Conservation (phyloP, 2,113 vertebrate genomes). For the Glareola pratincola region DNA sequence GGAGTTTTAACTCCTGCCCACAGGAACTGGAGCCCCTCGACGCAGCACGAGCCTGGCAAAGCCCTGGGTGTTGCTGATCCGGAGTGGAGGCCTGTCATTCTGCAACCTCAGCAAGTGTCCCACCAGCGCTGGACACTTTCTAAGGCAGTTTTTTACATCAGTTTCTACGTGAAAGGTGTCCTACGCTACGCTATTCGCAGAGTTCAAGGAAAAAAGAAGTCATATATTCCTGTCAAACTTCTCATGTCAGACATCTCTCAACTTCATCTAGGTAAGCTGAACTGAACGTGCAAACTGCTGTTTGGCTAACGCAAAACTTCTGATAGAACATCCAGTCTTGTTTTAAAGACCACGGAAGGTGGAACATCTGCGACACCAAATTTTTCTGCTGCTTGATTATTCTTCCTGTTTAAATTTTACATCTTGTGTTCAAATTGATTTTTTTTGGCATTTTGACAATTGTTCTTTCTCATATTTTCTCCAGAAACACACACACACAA, state of each 20-base stretch:
- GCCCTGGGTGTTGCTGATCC: neutral
- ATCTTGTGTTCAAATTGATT: neutral
- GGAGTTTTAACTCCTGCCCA: neutral
- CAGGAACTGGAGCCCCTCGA: rapidly evolving
- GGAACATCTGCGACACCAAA: neutral
- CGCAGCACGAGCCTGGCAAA: neutral
- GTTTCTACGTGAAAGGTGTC: neutral
- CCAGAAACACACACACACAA: neutral
- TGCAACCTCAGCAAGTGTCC: neutral
- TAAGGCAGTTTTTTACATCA: neutral
- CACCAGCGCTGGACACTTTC: neutral
- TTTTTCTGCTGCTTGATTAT: neutral
- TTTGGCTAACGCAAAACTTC: neutral
- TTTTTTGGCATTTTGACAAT: neutral
- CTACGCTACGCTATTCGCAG: rapidly evolving
- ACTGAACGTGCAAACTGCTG: rapidly evolving
- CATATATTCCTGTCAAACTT: neutral
- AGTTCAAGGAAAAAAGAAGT: neutral
- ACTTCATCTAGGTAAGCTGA: neutral
- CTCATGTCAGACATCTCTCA: neutral
- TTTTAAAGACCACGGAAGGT: neutral
- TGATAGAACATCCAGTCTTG: neutral
- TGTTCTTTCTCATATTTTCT: neutral
- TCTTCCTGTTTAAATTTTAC: neutral
- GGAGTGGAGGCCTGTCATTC: neutral